Evolutionary conservation across 2,113 vertebrate genomes (phyloP).

Genomic region (Henicopernis longicauda): DNA sequence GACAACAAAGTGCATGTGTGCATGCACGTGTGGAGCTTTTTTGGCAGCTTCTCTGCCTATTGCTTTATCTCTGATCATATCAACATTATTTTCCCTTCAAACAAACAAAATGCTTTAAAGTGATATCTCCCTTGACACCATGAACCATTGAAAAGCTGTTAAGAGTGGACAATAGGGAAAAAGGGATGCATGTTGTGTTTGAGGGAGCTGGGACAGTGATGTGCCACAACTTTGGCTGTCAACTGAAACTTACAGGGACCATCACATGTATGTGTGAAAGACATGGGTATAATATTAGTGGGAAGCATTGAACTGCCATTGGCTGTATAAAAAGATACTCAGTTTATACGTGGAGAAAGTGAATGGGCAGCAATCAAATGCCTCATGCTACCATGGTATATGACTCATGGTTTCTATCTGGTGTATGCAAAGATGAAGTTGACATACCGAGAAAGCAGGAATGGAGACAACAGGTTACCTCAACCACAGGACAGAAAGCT

Average conservation of each 20-base stretch:
- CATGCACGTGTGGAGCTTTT: neutral
- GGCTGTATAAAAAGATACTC: neutral
- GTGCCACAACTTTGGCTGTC: neutral
- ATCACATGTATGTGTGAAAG: neutral
- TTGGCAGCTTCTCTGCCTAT: neutral
- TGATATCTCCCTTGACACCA: neutral
- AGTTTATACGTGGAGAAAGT: neutral
- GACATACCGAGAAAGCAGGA: neutral
- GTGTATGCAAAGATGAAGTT: neutral
- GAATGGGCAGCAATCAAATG: neutral
- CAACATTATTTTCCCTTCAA: constrained; percentile 39
- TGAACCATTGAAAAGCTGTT: neutral
- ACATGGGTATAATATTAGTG: neutral
- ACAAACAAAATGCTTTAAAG: constrained; percentile 31
- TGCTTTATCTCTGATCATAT: constrained; percentile 10
- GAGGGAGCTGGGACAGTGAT: neutral
- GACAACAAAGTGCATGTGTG: neutral
- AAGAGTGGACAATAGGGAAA: neutral
- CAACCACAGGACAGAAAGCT: neutral
- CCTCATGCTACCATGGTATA: neutral
- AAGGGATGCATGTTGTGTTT: neutral
- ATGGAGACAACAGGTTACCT: neutral
- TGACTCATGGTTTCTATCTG: neutral
- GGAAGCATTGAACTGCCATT: neutral
- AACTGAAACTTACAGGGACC: neutral